Evolutionary conservation across 2,113 vertebrate genomes (phyloP).

Genomic region (Corythornis vintsioides): DNA sequence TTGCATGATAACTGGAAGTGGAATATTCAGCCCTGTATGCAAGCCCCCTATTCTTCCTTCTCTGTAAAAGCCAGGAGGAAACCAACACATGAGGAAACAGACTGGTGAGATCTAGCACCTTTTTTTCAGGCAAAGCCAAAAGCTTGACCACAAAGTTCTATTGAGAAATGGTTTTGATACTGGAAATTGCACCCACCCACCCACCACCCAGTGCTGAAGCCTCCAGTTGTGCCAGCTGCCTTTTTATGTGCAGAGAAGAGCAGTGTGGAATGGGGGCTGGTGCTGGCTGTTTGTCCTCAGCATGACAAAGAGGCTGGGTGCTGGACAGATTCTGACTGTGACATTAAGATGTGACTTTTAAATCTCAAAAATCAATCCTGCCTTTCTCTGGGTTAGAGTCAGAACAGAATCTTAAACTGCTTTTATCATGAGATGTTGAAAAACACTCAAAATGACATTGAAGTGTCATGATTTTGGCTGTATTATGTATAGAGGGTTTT

Average conservation of each 20-base stretch:
- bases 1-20: accelerated
- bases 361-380: conserved; percentile 24
- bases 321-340: neutral
- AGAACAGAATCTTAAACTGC: conserved; percentile 53
- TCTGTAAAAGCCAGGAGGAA: neutral
- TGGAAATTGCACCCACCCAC: neutral
- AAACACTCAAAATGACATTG: conserved; percentile 74
- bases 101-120: neutral
- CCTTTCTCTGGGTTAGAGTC: conserved; percentile 52
- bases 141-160: neutral
- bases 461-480: conserved; percentile 74
- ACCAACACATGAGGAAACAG: neutral
- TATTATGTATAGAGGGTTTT: conserved; percentile 13
- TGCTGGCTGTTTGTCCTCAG: neutral
- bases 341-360: conserved; percentile 9
- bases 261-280: neutral
- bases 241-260: neutral
- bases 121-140: neutral
- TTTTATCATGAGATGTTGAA: conserved; percentile 65
- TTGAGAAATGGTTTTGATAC: neutral
- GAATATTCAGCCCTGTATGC: neutral
- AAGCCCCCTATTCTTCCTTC: neutral
- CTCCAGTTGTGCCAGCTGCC: neutral
- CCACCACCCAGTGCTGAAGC: neutral
- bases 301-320: neutral